phyloP scores from a whole-genome alignment of 2,888 invertebrate genomes.

The Polyploca ridens region DNA sequence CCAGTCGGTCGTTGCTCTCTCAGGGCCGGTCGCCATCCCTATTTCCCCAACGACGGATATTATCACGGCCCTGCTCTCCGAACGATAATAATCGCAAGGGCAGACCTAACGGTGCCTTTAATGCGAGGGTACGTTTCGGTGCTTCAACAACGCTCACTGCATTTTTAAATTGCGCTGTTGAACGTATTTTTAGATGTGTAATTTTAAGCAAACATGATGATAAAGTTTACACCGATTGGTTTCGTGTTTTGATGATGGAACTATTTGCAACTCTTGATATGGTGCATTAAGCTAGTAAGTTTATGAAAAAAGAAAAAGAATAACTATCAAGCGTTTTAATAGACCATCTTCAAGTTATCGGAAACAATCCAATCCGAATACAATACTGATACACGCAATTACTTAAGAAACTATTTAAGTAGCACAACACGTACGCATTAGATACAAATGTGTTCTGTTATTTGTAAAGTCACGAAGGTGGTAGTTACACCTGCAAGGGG shows the following conservation, averaged over 20 bases:
- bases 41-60: constrained; percentile 55
- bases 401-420: background rate
- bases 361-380: background rate
- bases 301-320: too few relatives aligned
- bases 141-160: constrained; percentile 40
- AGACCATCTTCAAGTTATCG: background rate
- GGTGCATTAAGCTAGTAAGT: too few relatives aligned
- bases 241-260: too few relatives aligned
- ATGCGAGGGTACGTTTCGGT: constrained; percentile 51
- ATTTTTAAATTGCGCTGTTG: constrained; percentile 39
- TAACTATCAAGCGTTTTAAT: background rate
- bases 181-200: constrained; percentile 24
- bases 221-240: background rate
- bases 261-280: too few relatives aligned
- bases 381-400: background rate
- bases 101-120: constrained; percentile 60
- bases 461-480: constrained; percentile 18
- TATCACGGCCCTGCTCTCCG: constrained; percentile 51
- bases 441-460: constrained; percentile 4
- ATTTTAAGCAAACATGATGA: background rate
- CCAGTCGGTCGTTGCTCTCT: constrained; percentile 59
- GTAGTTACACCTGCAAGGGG: constrained; percentile 13
- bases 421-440: constrained; percentile 1
- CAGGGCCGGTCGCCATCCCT: constrained; percentile 48
- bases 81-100: constrained; percentile 66